Conservation (phyloP, 2,888 invertebrate genomes). For the Diloba caeruleocephala region DNA sequence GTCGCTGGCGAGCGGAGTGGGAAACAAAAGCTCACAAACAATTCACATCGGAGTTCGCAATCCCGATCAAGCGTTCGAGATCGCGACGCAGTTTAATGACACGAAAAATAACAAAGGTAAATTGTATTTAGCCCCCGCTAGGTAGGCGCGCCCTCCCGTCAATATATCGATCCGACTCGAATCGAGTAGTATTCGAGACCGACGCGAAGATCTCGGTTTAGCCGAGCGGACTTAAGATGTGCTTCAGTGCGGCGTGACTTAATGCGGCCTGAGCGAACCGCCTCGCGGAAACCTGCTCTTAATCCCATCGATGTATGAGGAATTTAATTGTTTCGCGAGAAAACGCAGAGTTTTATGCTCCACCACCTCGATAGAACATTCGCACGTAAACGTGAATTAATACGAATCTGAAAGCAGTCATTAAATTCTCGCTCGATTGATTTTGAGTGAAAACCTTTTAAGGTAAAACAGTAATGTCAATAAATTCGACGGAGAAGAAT, state of each 20-base stretch:
- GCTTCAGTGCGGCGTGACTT: conserved; percentile 71
- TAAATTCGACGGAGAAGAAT: conserved; percentile 68
- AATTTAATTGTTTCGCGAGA: conserved; percentile 86
- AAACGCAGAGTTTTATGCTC: conserved; percentile 78
- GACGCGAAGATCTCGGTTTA: conserved; percentile 75
- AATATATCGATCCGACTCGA: conserved; percentile 78
- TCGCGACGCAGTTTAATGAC: conserved; percentile 89
- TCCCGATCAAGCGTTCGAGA: conserved; percentile 87
- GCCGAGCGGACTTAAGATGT: conserved; percentile 79
- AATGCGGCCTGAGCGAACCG: conserved; percentile 66
- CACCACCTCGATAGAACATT: conserved; percentile 72
- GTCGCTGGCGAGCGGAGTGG: conserved; percentile 82
- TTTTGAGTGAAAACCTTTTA: conserved; percentile 82
- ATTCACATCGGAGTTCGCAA: conserved; percentile 88
- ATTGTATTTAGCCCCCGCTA: conserved; percentile 87
- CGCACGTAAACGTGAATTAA: conserved; percentile 79
- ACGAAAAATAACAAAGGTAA: conserved; percentile 90
- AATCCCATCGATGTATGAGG: conserved; percentile 80
- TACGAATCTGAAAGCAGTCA: conserved; percentile 84
- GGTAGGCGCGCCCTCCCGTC: conserved; percentile 78
- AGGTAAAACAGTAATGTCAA: conserved; percentile 80
- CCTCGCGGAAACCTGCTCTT: conserved; percentile 69
- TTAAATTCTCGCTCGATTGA: conserved; percentile 85
- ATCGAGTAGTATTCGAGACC: conserved; percentile 76
- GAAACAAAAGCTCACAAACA: conserved; percentile 89